Conservation (phyloP, 2,888 invertebrate species). For the Ramazzottius varieornatus region DNA sequence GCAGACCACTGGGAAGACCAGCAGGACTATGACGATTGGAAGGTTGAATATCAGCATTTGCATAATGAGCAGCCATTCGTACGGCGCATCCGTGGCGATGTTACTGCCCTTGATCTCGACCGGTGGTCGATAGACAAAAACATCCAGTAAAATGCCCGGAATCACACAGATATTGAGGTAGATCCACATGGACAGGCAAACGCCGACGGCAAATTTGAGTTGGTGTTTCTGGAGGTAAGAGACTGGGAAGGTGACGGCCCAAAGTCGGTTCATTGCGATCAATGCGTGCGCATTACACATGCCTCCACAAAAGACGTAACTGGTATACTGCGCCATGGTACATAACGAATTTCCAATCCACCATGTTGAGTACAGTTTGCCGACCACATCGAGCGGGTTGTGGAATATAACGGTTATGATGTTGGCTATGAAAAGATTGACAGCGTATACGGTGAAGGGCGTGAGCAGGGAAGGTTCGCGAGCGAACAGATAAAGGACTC, state of each 20-base stretch:
- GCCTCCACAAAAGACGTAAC: not conserved
- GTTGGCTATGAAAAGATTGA: not conserved
- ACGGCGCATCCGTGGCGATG: not conserved
- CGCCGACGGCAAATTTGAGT: not conserved
- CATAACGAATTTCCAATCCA: not conserved
- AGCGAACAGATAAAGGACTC: too few species aligned
- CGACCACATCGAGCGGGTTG: not conserved
- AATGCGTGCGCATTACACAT: not conserved
- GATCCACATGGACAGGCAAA: not conserved
- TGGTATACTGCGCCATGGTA: not conserved
- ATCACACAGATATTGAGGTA: not conserved
- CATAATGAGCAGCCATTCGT: not conserved
- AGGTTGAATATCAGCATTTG: not conserved
- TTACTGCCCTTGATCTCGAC: not conserved
- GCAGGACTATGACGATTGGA: too few species aligned
- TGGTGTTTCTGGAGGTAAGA: not conserved
- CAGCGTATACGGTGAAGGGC: not conserved
- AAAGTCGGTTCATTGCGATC: not conserved
- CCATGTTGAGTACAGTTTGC: not conserved
- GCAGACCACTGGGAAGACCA: too few species aligned
- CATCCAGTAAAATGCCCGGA: not conserved
- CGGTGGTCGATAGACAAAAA: not conserved
- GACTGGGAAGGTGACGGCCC: too few species aligned
- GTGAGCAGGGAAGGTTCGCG: too few species aligned
- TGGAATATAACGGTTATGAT: not conserved